Evolutionary conservation across 2,888 invertebrate species (phyloP).

Genomic region (Crossocerus cetratus): DNA sequence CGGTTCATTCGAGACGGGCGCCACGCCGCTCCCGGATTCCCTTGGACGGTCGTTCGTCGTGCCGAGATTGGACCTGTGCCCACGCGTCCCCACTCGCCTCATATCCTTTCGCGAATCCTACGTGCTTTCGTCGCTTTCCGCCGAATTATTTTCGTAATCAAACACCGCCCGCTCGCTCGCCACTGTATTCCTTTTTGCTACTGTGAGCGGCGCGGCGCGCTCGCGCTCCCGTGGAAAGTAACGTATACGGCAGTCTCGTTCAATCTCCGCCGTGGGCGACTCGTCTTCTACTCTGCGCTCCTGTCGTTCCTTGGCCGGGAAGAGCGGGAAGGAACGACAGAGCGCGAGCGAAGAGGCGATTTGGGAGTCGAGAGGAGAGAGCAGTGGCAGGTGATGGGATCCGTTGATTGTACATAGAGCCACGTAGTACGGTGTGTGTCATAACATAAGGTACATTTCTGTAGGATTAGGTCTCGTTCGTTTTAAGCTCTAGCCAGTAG

Average conservation of each 20-base stretch:
- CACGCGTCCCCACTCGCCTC: not conserved
- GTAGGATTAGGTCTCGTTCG: conserved; percentile 53
- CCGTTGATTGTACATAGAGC: conserved; percentile 48
- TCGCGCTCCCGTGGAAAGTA: not conserved
- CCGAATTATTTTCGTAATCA: conserved; percentile 8
- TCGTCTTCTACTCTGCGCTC: conserved; percentile 12
- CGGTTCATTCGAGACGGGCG: conserved; percentile 1
- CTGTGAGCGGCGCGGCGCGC: not conserved
- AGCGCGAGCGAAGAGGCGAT: not conserved
- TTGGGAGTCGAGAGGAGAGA: not conserved
- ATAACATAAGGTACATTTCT: conserved; percentile 54
- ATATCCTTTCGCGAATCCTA: conserved; percentile 4
- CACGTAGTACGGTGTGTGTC: conserved; percentile 55
- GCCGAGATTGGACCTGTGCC: not conserved
- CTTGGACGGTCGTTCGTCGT: not conserved
- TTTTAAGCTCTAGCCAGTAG: conserved; percentile 48
- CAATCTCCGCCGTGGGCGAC: conserved; percentile 10
- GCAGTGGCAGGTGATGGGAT: conserved; percentile 28
- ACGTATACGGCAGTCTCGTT: not conserved
- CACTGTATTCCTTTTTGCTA: conserved; percentile 3
- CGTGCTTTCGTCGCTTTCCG: not conserved
- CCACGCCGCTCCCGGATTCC: not conserved
- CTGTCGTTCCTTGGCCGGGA: conserved; percentile 16
- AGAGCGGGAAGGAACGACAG: not conserved
- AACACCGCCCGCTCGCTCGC: not conserved